phyloP scores from a whole-genome alignment of 1,140 invertebrate genomes.

The Drosophila serrata region DNA sequence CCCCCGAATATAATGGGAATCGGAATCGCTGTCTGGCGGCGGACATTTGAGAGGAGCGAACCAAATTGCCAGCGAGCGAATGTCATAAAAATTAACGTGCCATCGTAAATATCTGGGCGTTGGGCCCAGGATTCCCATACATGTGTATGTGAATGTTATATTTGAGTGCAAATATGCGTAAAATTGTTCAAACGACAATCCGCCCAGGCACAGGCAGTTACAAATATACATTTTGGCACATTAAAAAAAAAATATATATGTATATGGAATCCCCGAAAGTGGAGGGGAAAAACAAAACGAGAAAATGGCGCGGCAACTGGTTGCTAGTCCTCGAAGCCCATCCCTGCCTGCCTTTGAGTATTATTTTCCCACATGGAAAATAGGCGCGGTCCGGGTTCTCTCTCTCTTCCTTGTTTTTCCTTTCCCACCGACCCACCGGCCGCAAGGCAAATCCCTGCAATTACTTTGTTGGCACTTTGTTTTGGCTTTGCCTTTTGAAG shows the following conservation, averaged over 20 bases:
- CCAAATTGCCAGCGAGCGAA: constrained; percentile 51
- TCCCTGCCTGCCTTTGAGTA: not conserved
- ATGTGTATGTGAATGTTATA: constrained; percentile 36
- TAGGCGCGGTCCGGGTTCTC: constrained; percentile 34
- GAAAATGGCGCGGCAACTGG: constrained; percentile 48
- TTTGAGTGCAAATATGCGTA: constrained; percentile 79
- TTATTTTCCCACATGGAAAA: constrained; percentile 45
- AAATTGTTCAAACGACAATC: constrained; percentile 60
- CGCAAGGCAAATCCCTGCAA: constrained; percentile 67
- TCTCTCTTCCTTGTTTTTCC: not conserved
- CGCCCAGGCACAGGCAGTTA: constrained; percentile 31
- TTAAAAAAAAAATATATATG: constrained; percentile 34
- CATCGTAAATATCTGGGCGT: constrained; percentile 68
- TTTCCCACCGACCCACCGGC: constrained; percentile 21
- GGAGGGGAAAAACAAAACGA: constrained; percentile 10
- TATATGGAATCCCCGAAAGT: constrained; percentile 1
- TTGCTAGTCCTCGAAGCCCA: constrained; percentile 22
- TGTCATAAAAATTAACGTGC: constrained; percentile 79
- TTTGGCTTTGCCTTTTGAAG: constrained; percentile 65
- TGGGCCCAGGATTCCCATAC: constrained; percentile 23
- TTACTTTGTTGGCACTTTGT: constrained; percentile 79
- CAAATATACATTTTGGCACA: constrained; percentile 41
- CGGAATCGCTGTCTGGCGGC: constrained; percentile 45
- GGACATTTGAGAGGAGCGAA: constrained; percentile 21
- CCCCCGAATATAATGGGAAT: constrained; percentile 31